phyloP scores from a whole-genome alignment of 2,888 invertebrate species.

The Cephus nigrinus region DNA sequence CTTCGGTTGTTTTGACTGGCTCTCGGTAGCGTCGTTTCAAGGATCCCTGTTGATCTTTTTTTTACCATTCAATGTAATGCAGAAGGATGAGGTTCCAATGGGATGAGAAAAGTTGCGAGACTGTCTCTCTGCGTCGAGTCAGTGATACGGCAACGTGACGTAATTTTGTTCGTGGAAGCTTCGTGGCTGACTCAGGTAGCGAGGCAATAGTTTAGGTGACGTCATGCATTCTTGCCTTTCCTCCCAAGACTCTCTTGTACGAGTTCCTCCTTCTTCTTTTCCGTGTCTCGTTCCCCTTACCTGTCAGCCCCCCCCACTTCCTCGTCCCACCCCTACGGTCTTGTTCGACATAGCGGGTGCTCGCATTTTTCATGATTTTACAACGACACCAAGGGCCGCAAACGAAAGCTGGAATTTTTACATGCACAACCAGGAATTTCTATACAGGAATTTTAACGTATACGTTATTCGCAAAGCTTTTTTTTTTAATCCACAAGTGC shows the following conservation, averaged over 20 bases:
- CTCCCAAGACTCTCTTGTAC: slow-evolving; percentile 16
- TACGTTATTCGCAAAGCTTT: background rate
- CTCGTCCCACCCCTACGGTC: too few relatives aligned
- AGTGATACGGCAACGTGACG: slow-evolving; percentile 11
- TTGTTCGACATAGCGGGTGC: background rate
- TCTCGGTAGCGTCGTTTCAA: background rate
- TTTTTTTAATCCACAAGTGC: background rate
- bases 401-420: background rate
- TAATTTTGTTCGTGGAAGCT: slow-evolving; percentile 7
- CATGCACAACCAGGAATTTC: background rate
- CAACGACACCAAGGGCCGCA: background rate
- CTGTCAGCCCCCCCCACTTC: background rate
- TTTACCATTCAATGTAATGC: background rate
- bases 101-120: too few relatives aligned
- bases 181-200: slow-evolving; percentile 30
- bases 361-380: background rate
- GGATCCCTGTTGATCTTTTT: background rate
- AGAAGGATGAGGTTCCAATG: background rate
- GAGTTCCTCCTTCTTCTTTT: background rate
- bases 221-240: slow-evolving; percentile 32
- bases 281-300: background rate
- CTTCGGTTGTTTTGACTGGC: background rate
- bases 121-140: background rate
- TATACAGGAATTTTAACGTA: background rate
- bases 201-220: slow-evolving; percentile 22